Conservation (phyloP, 2,888 invertebrate genomes). For the Tortrix viridana region DNA sequence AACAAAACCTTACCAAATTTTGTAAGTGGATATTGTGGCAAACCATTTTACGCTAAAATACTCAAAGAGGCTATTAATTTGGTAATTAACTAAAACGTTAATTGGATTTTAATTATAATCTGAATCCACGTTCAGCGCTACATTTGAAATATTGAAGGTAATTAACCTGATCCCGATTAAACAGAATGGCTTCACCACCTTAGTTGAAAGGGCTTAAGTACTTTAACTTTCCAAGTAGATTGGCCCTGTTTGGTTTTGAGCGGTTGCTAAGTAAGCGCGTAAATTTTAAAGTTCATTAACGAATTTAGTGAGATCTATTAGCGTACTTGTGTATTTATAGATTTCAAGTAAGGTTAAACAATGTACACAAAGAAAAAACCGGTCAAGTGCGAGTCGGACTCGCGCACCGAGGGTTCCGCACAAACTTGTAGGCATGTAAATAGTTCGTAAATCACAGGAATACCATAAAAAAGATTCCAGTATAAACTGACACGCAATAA, state of each 20-base stretch:
- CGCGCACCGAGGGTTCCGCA: too few species aligned
- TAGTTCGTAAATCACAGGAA: too few species aligned
- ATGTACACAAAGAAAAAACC: too few species aligned
- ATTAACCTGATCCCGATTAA: slow-evolving; percentile 19
- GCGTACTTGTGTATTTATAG: too few species aligned
- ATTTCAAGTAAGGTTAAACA: too few species aligned
- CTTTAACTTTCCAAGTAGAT: background rate
- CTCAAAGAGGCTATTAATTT: background rate
- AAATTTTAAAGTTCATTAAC: background rate
- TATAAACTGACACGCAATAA: too few species aligned
- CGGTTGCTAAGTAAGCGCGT: background rate
- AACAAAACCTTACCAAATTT: too few species aligned
- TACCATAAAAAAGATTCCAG: too few species aligned
- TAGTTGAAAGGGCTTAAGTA: background rate
- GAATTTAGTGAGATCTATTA: too few species aligned
- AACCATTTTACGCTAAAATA: slow-evolving; percentile 3
- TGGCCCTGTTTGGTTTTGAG: background rate
- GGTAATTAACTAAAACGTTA: slow-evolving; percentile 10
- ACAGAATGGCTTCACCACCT: background rate
- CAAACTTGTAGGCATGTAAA: too few species aligned
- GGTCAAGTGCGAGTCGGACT: too few species aligned
- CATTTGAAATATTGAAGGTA: slow-evolving; percentile 17
- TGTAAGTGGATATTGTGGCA: too few species aligned
- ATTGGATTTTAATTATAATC: slow-evolving; percentile 20
- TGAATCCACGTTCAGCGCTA: slow-evolving; percentile 6